phyloP scores from a whole-genome alignment of 1,140 invertebrate genomes.

The Drosophila ficusphila region DNA sequence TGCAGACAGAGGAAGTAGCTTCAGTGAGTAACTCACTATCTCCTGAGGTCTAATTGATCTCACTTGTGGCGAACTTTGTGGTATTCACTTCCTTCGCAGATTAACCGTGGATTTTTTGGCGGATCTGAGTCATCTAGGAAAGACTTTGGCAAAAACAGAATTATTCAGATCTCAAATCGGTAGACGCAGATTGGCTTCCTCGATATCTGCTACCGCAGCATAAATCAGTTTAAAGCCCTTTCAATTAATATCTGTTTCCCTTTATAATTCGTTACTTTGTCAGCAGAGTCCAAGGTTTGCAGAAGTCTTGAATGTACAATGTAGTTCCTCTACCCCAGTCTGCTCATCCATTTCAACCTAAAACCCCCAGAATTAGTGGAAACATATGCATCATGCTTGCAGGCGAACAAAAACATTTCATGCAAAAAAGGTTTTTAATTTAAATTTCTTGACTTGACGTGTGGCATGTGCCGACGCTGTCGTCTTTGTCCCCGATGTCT shows the following conservation, averaged over 20 bases:
- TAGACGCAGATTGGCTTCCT: too few species aligned
- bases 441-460: constrained; percentile 80
- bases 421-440: constrained; percentile 81
- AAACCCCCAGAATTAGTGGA: constrained; percentile 24
- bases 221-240: background rate
- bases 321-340: background rate
- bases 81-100: background rate
- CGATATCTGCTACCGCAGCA: background rate
- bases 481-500: constrained; percentile 69
- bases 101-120: background rate
- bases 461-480: constrained; percentile 72
- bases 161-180: too few species aligned
- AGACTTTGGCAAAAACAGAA: background rate
- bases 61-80: background rate
- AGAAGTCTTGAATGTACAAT: constrained; percentile 10
- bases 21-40: constrained; percentile 28
- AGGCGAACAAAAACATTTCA: constrained; percentile 60
- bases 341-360: background rate
- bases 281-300: background rate
- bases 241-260: constrained; percentile 4
- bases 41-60: constrained; percentile 16
- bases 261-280: background rate
- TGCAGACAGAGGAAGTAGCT: background rate
- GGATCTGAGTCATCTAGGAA: background rate
- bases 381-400: constrained; percentile 63